Evolutionary conservation across 2,113 vertebrate genomes (phyloP).

Genomic region (Sorex fumeus): DNA sequence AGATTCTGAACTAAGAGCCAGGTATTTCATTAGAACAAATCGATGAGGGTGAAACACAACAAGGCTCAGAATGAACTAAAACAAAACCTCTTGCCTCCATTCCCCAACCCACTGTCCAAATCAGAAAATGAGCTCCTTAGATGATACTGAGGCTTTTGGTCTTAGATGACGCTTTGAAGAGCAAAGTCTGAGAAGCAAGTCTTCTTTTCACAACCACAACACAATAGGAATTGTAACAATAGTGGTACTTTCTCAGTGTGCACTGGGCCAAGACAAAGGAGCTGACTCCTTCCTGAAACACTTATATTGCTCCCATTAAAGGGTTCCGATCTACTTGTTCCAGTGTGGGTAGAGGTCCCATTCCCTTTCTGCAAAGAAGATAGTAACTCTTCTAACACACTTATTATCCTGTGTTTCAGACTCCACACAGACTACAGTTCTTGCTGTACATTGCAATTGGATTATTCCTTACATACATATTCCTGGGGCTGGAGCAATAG

Average conservation of each 20-base stretch:
- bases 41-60: too few relatives aligned
- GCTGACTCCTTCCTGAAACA: neutral
- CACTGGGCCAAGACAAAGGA: neutral
- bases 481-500: too few relatives aligned
- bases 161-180: too few relatives aligned
- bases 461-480: constrained; percentile 27
- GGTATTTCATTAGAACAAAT: too few relatives aligned
- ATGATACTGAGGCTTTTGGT: neutral
- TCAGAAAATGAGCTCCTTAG: neutral
- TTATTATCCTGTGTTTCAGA: constrained; percentile 4
- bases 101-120: too few relatives aligned
- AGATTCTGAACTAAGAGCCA: too few relatives aligned
- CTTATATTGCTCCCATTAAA: neutral
- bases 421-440: neutral
- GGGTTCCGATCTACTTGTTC: neutral
- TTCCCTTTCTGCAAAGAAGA: neutral
- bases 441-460: neutral
- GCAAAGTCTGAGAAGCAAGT: too few relatives aligned
- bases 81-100: too few relatives aligned
- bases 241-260: constrained; percentile 10
- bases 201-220: neutral
- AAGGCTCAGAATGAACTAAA: too few relatives aligned
- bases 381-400: neutral
- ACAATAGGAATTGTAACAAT: neutral
- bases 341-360: rapidly evolving